Base-by-base conservation (phyloP, 2,797 vertebrate genomes). In the Molossus alvarezi region DNA sequence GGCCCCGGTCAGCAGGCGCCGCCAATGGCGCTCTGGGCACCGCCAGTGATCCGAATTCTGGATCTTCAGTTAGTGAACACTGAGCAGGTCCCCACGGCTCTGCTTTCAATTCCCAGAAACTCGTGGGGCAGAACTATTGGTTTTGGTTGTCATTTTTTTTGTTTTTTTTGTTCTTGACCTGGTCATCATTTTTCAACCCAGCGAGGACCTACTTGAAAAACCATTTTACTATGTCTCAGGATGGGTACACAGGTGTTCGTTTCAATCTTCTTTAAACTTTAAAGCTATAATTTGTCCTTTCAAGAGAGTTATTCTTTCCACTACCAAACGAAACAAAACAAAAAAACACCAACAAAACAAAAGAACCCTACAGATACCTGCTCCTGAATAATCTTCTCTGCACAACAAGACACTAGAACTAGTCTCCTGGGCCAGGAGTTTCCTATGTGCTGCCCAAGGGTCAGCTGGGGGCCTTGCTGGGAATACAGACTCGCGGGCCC, bases 181-280 rank as follows among this genome's bases (percentile, higher is more conserved):
- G 5, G 53, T 85, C 69, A 95, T 57, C 18, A 71, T 53, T 90
- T 88, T 71, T 67, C 89, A 73, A 64, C 20, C 55, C 20, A 9
- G 27, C 14, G 37, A 89, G 62, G 14, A 73, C 27, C 41, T 76
- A 88, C 53, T 41, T 55, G 57, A 71, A 87, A 90, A 87, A 75
- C 23, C 11, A 77, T 57, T 76, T 88, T 23, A 9, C 33, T 62
- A 29, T 76, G 88, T 94, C 88, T 90, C 57, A 79, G 75, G 58
- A 73, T 51, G 17, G 7, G 18, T 29, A 85, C 55, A 60, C 4
- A 60, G 33, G 82, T 84, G 53, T 88, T 58, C 18, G 71, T 72
- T 92, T 83, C 27, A 55, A 84, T 81, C 67, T 87, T 76, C 72
- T 94, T 75, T 81, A 73, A 92, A 57, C 41, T 65, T 72, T 37